Conservation (phyloP, 2,113 vertebrate species). For the Pontoporia blainvillei region DNA sequence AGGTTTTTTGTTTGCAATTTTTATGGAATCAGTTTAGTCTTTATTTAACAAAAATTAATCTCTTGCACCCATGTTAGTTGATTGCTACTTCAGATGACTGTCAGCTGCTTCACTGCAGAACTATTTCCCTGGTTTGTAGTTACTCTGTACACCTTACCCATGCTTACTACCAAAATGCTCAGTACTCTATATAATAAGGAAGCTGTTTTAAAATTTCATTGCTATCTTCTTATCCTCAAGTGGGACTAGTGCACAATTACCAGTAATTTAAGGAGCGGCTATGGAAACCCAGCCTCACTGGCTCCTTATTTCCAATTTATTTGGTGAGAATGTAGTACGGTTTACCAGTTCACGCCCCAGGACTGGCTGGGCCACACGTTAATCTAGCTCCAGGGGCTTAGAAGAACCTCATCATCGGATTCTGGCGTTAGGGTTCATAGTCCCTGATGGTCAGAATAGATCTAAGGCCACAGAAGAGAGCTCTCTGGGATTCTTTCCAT, state of each 20-base stretch:
- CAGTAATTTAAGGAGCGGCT: neutral
- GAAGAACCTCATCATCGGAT: neutral
- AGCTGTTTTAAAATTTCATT: neutral
- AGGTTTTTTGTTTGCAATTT: neutral
- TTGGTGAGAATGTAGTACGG: neutral
- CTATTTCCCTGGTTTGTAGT: neutral
- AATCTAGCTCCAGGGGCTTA: neutral
- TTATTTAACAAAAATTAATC: neutral
- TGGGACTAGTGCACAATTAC: neutral
- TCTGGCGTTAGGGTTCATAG: neutral
- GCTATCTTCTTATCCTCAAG: neutral
- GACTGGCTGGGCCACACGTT: neutral
- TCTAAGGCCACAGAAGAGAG: neutral
- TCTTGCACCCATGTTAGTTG: neutral
- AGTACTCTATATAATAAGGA: neutral
- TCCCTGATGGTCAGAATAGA: neutral
- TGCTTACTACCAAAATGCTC: neutral
- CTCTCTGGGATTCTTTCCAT: slow-evolving; percentile 4
- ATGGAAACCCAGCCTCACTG: neutral
- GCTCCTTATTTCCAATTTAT: neutral
- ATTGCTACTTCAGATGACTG: neutral
- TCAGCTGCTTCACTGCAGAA: neutral
- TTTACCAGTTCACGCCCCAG: neutral
- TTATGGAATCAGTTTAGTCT: neutral
- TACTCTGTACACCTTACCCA: neutral